phyloP scores from a whole-genome alignment of 2,113 vertebrate species.

The Acanthisitta chloris region DNA sequence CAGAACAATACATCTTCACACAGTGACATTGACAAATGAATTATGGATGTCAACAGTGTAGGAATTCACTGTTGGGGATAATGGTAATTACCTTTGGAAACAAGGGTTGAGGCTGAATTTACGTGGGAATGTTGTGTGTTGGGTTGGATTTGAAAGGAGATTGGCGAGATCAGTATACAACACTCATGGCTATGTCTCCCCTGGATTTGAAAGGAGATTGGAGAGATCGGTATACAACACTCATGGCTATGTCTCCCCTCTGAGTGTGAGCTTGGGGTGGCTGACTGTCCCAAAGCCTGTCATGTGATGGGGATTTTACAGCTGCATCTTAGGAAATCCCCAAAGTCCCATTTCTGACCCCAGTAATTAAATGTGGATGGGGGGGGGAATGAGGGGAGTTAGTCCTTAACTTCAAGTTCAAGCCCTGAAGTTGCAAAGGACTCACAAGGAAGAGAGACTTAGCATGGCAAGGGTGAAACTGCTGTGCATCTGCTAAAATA shows the following conservation, averaged over 20 bases:
- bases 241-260: not conserved
- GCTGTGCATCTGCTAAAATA: not conserved
- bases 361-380: not conserved
- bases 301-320: not conserved
- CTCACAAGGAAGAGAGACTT: not conserved
- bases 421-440: not conserved
- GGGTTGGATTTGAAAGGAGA: not conserved
- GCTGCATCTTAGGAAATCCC: not conserved
- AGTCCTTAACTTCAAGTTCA: not conserved
- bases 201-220: not conserved
- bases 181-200: too few relatives aligned
- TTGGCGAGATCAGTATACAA: not conserved
- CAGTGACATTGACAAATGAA: not conserved
- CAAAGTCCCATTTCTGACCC: not conserved
- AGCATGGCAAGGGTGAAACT: not conserved
- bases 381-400: not conserved
- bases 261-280: not conserved
- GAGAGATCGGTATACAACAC: not conserved
- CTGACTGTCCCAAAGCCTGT: not conserved
- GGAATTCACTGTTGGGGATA: not conserved
- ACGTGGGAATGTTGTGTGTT: not conserved
- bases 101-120: not conserved
- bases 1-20: not conserved
- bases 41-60: not conserved
- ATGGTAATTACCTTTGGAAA: not conserved